phyloP scores from a whole-genome alignment of 2,888 invertebrate species.

The Phyto melanocephala region DNA sequence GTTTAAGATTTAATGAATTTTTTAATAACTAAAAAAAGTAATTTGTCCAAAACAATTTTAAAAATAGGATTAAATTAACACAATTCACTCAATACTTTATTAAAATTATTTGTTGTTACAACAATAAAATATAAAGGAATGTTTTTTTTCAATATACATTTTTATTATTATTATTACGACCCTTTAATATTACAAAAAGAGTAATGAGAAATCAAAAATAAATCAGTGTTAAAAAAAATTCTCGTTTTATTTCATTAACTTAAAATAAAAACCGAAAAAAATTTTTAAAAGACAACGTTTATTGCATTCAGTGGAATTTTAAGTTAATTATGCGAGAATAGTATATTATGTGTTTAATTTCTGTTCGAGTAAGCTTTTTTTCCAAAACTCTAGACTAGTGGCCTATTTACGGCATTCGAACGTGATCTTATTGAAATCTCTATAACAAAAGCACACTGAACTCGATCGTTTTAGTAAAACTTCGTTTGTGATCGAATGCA shows the following conservation, averaged over 20 bases:
- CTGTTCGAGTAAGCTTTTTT: too few relatives aligned
- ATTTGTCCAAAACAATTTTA: too few relatives aligned
- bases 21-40: too few relatives aligned
- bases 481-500: too few relatives aligned
- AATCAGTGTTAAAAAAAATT: neutral
- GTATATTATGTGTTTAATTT: too few relatives aligned
- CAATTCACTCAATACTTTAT: neutral
- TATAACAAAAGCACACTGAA: too few relatives aligned
- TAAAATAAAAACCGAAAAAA: constrained; percentile 3
- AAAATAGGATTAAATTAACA: neutral
- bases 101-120: neutral
- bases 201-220: neutral
- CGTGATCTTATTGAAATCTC: too few relatives aligned
- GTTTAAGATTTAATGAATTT: too few relatives aligned
- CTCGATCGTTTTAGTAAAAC: too few relatives aligned
- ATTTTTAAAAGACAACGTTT: neutral
- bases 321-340: neutral
- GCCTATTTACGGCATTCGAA: too few relatives aligned
- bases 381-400: too few relatives aligned
- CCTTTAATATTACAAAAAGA: constrained; percentile 40
- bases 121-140: too few relatives aligned
- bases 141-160: neutral
- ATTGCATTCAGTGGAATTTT: neutral
- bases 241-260: neutral
- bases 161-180: constrained; percentile 43